Base-by-base conservation (phyloP, 2,888 invertebrate species). In the Phyllotreta cruciferae region DNA sequence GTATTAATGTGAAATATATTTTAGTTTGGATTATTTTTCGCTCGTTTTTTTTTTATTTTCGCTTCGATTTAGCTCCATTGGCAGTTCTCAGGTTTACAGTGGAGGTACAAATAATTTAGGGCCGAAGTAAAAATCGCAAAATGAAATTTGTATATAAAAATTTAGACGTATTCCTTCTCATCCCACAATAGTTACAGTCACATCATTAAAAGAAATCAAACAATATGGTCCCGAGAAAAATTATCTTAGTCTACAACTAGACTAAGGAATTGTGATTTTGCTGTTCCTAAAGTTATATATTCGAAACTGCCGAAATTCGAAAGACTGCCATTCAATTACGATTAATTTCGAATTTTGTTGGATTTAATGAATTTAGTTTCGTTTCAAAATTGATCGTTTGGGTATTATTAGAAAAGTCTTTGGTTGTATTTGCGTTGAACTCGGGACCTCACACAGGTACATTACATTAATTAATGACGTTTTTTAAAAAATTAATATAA, bases 381-480 rank as follows among this genome's bases (percentile, higher is more conserved):
- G 74, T 81, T 78, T 78, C 80, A 80, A 81, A 81, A 81, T 81
- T 81, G 71, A 80, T 80, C 74, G 77, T 81, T 81, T 80, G 79
- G 80, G 73, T 73, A 70, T 77, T 77, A 72, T 73, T 66, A 63
- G 70, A 70, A 66, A 56, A 63, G 58, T 76, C 10, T 60, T 75
- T 14, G 55, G 72, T 78, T 70, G 54, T 44, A 38, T 45, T 70
- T 72, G 74, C 54, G 44, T 63, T 73, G 75, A 71, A 36, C 79
- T 79, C 77, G 78, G 79, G 77, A 74, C 76, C 75, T 69, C n/a
- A 60, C 69, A 72, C 73, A 67, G 78, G 78, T 78, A 79, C 78
- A 71, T 78, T 78, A 79, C 77, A 77, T 62, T 68, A 71, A 75
- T 72, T 24, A 24, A 24, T 24, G 73, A 75, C 74, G 74, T 74